Evolutionary conservation across 2,113 vertebrate species (phyloP).

Genomic region (Chlorodrepanis virens): DNA sequence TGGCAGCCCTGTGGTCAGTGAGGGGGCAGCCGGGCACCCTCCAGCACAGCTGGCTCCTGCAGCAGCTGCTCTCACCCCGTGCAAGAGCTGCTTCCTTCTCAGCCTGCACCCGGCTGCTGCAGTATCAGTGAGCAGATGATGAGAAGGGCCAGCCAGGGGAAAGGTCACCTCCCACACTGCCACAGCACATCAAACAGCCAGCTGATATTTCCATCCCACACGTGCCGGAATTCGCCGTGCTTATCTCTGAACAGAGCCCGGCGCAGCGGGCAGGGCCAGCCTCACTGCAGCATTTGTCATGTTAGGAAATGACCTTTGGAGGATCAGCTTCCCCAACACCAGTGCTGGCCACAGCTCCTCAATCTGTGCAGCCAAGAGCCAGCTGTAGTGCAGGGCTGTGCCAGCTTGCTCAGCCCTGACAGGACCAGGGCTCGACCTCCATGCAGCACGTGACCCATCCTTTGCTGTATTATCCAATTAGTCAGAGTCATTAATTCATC

Average conservation of each 20-base stretch:
- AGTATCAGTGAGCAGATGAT: background rate
- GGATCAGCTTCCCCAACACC: background rate
- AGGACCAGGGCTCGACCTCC: background rate
- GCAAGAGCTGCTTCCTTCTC: background rate
- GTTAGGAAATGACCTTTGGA: constrained; percentile 32
- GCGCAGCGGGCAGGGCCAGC: background rate
- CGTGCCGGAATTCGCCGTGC: background rate
- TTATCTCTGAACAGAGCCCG: background rate
- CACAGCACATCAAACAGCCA: background rate
- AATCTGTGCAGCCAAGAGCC: background rate
- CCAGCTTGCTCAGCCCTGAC: background rate
- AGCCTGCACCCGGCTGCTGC: background rate
- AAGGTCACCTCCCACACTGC: constrained; percentile 18
- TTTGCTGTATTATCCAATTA: constrained; percentile 40
- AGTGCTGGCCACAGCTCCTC: background rate
- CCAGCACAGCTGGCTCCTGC: background rate
- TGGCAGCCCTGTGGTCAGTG: too few species aligned
- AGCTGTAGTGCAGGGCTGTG: background rate
- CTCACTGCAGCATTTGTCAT: background rate
- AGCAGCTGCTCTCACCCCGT: background rate
- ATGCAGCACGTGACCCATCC: background rate
- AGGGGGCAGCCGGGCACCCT: background rate
- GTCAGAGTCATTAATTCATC: constrained; percentile 7
- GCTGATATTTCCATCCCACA: background rate
- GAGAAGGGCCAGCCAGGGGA: background rate